Base-by-base conservation (phyloP, 2,888 invertebrate genomes). In the Spodoptera picta region DNA sequence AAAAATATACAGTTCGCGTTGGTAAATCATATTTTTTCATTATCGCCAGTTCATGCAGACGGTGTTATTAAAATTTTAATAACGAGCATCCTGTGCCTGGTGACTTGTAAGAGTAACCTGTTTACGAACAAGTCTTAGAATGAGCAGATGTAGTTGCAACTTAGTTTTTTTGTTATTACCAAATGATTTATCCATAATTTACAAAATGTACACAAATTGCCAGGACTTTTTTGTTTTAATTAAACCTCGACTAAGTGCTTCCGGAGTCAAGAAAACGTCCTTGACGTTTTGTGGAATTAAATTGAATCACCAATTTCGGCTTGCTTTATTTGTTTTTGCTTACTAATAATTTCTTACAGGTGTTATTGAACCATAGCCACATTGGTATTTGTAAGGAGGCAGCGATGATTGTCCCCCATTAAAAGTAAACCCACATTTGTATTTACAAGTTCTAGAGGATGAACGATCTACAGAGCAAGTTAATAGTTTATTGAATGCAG, bases 21-120 rank as follows among this genome's bases (percentile, higher is more conserved):
- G 48, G 58, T 68, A 69, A 69, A 71, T 73, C 67, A 58, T 75
- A 69, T 66, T 69, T 75, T 80, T 77, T 72, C 78, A 70, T 66
- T 75, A 78, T 65, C 73, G 24, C 61, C 49, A 71, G 70, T 70
- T 72, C 67, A 65, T 73, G 69, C 74, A 77, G 81, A 75, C 78
- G 75, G 66, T 69, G 81, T 83, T 81, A 87, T 89, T 87, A 86
- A 82, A 83, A 81, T 83, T 85, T 86, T 87, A 87, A 90, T 90
- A 85, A 85, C 84, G 72, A 82, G 83, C 85, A 86, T 89, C 86
- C 86, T 87, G 83, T 78, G 79, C 67, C 62, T 51, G 63, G 27
- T 69, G 72, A 68, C 72, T 69, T 71, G 76, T 75, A 54, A 54
- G 72, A 82, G 64, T 71, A 89, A 91, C 90, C 86, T 81, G 90